Evolutionary conservation across 2,888 invertebrate genomes (phyloP), one percentile per base, ranked within the genome.

Genomic region (Stenolophus ochropezus): DNA sequence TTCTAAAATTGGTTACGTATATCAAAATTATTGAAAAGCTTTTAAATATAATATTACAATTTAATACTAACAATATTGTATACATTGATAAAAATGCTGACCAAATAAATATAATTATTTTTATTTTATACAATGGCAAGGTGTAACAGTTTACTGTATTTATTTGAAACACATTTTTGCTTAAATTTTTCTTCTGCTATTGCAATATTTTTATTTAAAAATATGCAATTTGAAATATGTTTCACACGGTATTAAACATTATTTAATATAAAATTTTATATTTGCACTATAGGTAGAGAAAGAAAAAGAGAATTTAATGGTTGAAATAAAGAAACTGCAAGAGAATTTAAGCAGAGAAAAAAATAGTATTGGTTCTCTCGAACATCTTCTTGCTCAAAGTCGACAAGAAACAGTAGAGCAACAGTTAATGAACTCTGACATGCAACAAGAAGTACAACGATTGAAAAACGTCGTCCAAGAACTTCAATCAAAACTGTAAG

Each of bases 351-450:
- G 86, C 49, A 90, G 89, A 83, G 91, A 91, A 83, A 89, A 89
- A 84, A 89, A 87, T 49, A 90, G 90, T 8, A 87, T 91, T 0
- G 91, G 91, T 78, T 90, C 91, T n/a, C 87, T 93, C 75, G 92
- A 93, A 85, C 89, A 90, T 69, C 87, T 93, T 11, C 85, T 94
- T 53, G 89, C 90, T 49, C 90, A 91, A 78, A 90, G 92, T 6
- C 90, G 93, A 27, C 90, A 91, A 76, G 93, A 94, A 84, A 89
- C 92, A n/a, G 92, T 93, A 23, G 92, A 93, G 82, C 89, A 92
- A 42, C 92, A 93, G 85, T 85, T 93, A 51, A 89, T 91, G 11
- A 91, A 93, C 86, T 93, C 94, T 86, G 93, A 94, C 88, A 90
- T 94, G 27, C 92, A 93, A 83, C 89, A 90, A 75, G 94, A 94